phyloP scores from a whole-genome alignment of 37 sponge, comb jelly and placozoan species.

The Agelas oroides region DNA sequence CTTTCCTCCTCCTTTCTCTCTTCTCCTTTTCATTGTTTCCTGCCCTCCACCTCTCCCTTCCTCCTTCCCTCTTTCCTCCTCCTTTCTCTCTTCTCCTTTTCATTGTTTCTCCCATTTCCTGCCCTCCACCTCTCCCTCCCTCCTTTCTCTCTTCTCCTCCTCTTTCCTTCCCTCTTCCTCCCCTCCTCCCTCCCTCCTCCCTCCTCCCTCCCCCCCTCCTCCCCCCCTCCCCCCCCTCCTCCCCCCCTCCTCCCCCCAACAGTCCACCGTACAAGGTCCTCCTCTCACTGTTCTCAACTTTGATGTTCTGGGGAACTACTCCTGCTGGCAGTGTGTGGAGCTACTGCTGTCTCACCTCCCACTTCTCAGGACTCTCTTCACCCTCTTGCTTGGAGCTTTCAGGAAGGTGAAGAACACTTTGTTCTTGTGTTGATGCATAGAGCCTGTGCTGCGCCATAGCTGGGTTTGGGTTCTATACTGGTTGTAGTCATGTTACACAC shows the following conservation, averaged over 20 bases:
- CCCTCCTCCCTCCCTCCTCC: too few relatives aligned
- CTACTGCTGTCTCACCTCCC: constrained; percentile 51
- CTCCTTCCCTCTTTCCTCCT: too few relatives aligned
- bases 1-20: too few relatives aligned
- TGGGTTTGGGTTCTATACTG: too few relatives aligned
- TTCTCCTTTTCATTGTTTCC: too few relatives aligned
- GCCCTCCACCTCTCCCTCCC: too few relatives aligned
- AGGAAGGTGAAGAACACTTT: constrained; percentile 52
- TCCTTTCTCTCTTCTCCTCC: too few relatives aligned
- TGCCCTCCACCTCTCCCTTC: too few relatives aligned
- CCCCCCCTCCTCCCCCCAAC: neutral
- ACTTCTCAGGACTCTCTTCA: constrained; percentile 34
- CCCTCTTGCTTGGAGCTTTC: constrained; percentile 40
- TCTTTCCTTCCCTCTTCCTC: too few relatives aligned
- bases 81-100: neutral
- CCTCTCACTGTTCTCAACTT: neutral
- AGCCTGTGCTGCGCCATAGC: neutral
- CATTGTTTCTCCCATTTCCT: neutral
- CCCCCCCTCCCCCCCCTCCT: neutral
- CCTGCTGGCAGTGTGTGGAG: constrained; percentile 54
- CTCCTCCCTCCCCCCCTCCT: too few relatives aligned
- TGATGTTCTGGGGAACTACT: constrained; percentile 25
- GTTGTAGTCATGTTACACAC: too few relatives aligned
- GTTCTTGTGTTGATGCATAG: neutral
- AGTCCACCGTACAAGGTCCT: neutral